phyloP scores from a whole-genome alignment of 2,888 invertebrate species.

The Phania funesta region DNA sequence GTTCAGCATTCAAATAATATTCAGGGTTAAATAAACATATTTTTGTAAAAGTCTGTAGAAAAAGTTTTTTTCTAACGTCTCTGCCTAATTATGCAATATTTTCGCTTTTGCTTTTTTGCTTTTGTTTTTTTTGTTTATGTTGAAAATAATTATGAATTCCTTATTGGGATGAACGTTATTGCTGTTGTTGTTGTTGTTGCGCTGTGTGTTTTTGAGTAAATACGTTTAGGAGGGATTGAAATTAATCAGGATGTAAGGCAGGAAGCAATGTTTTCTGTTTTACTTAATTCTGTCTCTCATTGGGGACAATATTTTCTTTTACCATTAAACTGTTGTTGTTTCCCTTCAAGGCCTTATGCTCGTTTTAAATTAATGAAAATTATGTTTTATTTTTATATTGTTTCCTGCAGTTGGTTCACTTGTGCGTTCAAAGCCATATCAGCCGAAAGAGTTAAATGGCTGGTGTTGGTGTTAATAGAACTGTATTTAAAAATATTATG shows the following conservation, averaged over 20 bases:
- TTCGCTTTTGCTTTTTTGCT: too few species aligned
- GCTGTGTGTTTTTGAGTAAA: background rate
- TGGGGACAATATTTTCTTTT: slow-evolving; percentile 68
- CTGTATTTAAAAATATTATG: slow-evolving; percentile 70
- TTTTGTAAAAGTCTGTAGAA: background rate
- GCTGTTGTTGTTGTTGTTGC: too few species aligned
- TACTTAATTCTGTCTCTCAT: slow-evolving; percentile 58
- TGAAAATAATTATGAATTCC: slow-evolving; percentile 31
- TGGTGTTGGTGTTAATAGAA: slow-evolving; percentile 67
- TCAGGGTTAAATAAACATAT: slow-evolving; percentile 26
- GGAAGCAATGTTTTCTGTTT: slow-evolving; percentile 27
- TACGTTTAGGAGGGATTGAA: background rate
- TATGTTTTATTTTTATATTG: slow-evolving; percentile 61
- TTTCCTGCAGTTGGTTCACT: too few species aligned
- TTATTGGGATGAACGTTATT: slow-evolving; percentile 35
- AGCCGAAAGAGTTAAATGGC: slow-evolving; percentile 42
- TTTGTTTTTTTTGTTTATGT: too few species aligned
- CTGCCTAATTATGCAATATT: slow-evolving; percentile 70
- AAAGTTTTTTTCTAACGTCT: slow-evolving; percentile 26
- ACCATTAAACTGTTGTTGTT: background rate
- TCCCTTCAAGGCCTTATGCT: slow-evolving; percentile 71
- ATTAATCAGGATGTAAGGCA: slow-evolving; percentile 45
- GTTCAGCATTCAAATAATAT: slow-evolving; percentile 43
- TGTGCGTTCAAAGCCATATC: background rate
- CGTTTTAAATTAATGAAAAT: slow-evolving; percentile 76